Base-by-base conservation (phyloP, 2,797 vertebrate genomes). In the Argyrosomus regius region DNA sequence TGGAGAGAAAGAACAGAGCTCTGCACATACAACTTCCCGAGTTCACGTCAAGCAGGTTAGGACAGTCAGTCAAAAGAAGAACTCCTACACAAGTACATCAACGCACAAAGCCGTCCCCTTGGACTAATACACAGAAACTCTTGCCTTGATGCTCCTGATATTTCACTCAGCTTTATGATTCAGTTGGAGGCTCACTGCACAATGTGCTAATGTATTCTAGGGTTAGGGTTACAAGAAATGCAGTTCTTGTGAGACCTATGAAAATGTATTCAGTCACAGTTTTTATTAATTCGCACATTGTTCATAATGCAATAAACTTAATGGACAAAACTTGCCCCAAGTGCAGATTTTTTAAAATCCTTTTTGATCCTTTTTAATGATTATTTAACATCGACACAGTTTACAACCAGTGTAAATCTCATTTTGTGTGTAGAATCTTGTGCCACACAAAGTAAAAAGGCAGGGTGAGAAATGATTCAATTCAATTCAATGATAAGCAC, bases 1-100 rank as follows among this genome's bases (percentile, higher is more conserved):
- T 41, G n/a, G 43, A 35, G 26, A 28, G n/a, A 54, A 17, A 9
- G 10, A 52, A 50, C 3, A 16, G 6, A 11, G 41, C 57, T 48
- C 18, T 54, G 13, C 35, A 39, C 8, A 39, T 8, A 9, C 35
- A 39, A 39, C 35, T 39, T 39, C 35, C 8, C 8, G 8, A 39
- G 35, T 39, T 39, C 35, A 39, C 7, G 8, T 39, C 35, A 9
- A 39, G 8, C 35, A 39, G 35, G 35, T 39, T 39, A 39, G 35
- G 35, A 39, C 35, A 39, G 35, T 35, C 17, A 18, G 28, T 22
- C 16, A 46, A 53, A 62, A 43, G 31, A 74, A 71, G 24, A 71
- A 72, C 67, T 72, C 77, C 48, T 45, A 82, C 58, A 24, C 67
- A 67, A 13, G 31, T 6, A 60, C 43, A 54, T 46, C 20, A 54